phyloP scores from a whole-genome alignment of 2,888 invertebrate genomes.

The Rhagonycha lutea region DNA sequence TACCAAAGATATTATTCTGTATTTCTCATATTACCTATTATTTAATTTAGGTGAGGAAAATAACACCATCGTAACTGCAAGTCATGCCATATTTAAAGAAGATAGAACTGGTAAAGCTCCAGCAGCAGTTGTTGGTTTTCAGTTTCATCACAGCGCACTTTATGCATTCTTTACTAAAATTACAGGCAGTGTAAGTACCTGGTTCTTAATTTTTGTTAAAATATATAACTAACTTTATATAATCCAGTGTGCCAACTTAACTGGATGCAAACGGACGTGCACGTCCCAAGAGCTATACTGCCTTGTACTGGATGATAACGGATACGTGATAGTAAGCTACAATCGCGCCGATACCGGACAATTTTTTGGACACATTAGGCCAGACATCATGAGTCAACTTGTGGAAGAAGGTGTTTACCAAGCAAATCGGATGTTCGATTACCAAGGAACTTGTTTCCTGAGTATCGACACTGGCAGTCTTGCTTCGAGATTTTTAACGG shows the following conservation, averaged over 20 bases:
- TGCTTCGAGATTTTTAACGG: conserved; percentile 35
- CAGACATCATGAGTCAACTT: conserved; percentile 74
- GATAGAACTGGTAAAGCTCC: conserved; percentile 60
- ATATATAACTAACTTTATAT: neutral
- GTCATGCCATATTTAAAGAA: conserved; percentile 78
- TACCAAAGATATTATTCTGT: too few relatives aligned
- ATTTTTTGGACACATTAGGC: conserved; percentile 82
- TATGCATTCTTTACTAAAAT: conserved; percentile 80
- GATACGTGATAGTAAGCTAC: conserved; percentile 81
- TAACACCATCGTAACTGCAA: conserved; percentile 79
- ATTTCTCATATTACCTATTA: too few relatives aligned
- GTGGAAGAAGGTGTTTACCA: conserved; percentile 79
- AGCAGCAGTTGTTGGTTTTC: conserved; percentile 77
- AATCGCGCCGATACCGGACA: conserved; percentile 72
- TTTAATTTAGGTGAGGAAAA: conserved; percentile 48
- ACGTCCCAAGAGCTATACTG: conserved; percentile 75
- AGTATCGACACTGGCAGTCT: conserved; percentile 63
- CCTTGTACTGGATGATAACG: conserved; percentile 86
- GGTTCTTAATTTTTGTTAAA: neutral
- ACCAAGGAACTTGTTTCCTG: conserved; percentile 87
- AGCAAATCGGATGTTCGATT: conserved; percentile 78
- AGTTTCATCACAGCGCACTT: conserved; percentile 81
- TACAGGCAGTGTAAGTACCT: conserved; percentile 69
- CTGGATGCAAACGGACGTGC: conserved; percentile 61
- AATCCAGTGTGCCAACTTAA: conserved; percentile 48